phyloP scores from a whole-genome alignment of 2,113 vertebrate species.

The Aphelocoma coerulescens region DNA sequence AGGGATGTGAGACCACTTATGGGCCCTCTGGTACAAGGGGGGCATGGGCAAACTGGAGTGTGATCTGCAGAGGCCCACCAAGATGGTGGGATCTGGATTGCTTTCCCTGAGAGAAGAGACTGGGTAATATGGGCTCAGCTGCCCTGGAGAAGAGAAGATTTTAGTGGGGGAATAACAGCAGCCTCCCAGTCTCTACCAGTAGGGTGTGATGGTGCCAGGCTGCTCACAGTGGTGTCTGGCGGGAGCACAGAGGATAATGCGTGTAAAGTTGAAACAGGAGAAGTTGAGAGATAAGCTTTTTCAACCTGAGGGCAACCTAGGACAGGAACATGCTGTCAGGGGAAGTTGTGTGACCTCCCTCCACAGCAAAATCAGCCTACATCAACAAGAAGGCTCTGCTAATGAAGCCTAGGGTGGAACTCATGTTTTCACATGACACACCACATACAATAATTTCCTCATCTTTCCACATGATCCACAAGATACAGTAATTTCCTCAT shows the following conservation, averaged over 20 bases:
- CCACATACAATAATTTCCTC: background rate
- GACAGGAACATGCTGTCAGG: background rate
- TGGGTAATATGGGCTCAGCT: background rate
- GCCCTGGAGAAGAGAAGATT: background rate
- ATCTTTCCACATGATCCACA: background rate
- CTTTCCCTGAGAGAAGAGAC: background rate
- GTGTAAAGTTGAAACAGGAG: background rate
- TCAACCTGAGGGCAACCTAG: background rate
- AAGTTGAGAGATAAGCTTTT: background rate
- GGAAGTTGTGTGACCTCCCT: background rate
- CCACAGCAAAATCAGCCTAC: background rate
- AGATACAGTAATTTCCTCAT: background rate
- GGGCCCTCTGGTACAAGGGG: rapidly evolving
- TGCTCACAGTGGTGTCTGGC: rapidly evolving
- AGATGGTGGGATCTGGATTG: background rate
- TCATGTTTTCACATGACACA: background rate
- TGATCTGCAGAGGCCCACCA: background rate
- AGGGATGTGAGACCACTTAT: too few relatives aligned
- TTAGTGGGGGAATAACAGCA: background rate
- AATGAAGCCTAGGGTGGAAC: background rate
- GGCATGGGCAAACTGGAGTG: background rate
- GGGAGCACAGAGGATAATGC: background rate
- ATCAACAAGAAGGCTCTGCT: background rate
- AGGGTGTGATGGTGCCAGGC: background rate
- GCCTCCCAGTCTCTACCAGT: background rate